Percentiles rank a stretch among this genome's conserved stretches.
These are phyloP conservation scores for Drosophila putrida DNA, from an alignment of 2,888 invertebrate genomes.

Conservation along the genomic window DNA sequence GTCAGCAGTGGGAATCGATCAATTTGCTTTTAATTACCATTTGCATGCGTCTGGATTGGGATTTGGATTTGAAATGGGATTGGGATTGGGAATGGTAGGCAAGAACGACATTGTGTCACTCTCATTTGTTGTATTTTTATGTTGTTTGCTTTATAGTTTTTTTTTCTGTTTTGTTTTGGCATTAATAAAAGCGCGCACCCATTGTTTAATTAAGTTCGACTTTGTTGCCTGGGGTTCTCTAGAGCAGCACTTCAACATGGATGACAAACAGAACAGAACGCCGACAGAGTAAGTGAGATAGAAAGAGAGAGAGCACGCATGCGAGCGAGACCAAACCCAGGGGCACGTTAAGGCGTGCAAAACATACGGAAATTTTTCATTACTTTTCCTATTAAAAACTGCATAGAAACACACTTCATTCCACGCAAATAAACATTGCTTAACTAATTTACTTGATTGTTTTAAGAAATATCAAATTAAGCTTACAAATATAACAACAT, in stretches of 20 bases:
- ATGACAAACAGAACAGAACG: slow-evolving; percentile 62
- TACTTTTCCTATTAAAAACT: slow-evolving; percentile 14
- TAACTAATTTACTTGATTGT: neutral
- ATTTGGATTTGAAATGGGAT: slow-evolving; percentile 20
- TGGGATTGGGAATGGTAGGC: slow-evolving; percentile 18
- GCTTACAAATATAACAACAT: too few species aligned
- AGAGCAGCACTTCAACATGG: slow-evolving; percentile 50
- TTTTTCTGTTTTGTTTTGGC: slow-evolving; percentile 42
- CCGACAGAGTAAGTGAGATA: neutral
- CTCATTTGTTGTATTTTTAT: slow-evolving; percentile 50
- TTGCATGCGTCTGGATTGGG: slow-evolving; percentile 60
- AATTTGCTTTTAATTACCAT: slow-evolving; percentile 73
- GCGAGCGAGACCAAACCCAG: slow-evolving; percentile 47
- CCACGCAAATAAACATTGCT: neutral
- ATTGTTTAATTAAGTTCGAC: slow-evolving; percentile 69
- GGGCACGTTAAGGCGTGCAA: slow-evolving; percentile 32
- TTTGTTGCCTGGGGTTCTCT: slow-evolving; percentile 42
- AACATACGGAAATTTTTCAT: slow-evolving; percentile 12
- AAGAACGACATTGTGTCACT: slow-evolving; percentile 50
- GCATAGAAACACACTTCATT: neutral
- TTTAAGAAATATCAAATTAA: neutral
- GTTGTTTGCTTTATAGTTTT: slow-evolving; percentile 19
- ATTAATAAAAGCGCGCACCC: slow-evolving; percentile 55
- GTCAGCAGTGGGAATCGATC: slow-evolving; percentile 65
- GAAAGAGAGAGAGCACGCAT: slow-evolving; percentile 10